A percentile compares a stretch with the other conserved stretches of the same genome.
Evolutionary conservation across 2,113 vertebrate genomes (phyloP).

Genomic region (Corydoras maculifer): DNA sequence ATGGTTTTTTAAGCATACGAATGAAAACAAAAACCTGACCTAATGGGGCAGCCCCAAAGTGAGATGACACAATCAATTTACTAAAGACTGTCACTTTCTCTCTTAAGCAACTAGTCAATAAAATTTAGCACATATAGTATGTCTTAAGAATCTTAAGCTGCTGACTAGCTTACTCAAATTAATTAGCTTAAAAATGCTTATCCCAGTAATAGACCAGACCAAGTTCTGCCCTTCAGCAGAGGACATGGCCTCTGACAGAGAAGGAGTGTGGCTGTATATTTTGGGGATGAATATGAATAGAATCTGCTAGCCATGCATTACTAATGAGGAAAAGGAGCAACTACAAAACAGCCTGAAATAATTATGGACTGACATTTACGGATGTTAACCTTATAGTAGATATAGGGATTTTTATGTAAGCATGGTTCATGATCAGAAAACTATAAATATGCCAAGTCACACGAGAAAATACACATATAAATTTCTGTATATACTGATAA

Average conservation of each 20-base stretch:
- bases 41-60: slow-evolving; percentile 60
- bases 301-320: slow-evolving; percentile 62
- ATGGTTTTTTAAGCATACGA: no score
- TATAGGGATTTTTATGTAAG: slow-evolving; percentile 54
- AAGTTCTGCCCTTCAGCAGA: slow-evolving; percentile 45
- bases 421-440: slow-evolving; percentile 50
- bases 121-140: slow-evolving; percentile 25
- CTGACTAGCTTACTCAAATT: slow-evolving; percentile 3
- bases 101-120: slow-evolving; percentile 46
- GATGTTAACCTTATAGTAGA: slow-evolving; percentile 72
- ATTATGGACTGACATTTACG: slow-evolving; percentile 73
- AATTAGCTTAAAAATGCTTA: not conserved
- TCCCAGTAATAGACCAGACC: slow-evolving; percentile 24
- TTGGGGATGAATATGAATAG: slow-evolving; percentile 66
- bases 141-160: slow-evolving; percentile 18
- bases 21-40: not conserved
- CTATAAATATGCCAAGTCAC: not conserved
- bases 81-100: slow-evolving; percentile 64
- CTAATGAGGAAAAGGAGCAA: slow-evolving; percentile 67
- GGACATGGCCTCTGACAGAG: slow-evolving; percentile 47
- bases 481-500: no score
- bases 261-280: slow-evolving; percentile 61
- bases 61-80: slow-evolving; percentile 64
- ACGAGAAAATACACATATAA: not conserved
- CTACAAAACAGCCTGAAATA: slow-evolving; percentile 67